Evolutionary conservation across 2,888 invertebrate genomes (phyloP).

Genomic region (Hetaerina titia): DNA sequence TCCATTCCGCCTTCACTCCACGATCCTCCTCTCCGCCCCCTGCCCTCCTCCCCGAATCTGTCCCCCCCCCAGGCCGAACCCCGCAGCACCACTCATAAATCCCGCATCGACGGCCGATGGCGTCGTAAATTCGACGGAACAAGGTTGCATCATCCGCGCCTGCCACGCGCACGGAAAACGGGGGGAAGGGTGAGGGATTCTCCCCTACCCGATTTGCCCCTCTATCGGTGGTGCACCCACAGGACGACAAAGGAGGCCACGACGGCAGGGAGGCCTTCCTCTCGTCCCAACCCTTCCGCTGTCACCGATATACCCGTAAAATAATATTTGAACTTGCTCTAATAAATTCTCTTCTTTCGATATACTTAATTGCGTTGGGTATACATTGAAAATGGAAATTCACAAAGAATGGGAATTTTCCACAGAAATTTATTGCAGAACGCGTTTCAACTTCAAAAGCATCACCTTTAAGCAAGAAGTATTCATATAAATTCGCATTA

Average conservation of each 20-base stretch:
- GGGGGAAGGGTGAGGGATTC: not conserved
- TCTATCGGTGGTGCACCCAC: not conserved
- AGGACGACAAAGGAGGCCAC: not conserved
- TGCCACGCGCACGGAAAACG: not conserved
- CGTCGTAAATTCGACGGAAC: conserved; percentile 24
- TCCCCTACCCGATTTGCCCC: not conserved
- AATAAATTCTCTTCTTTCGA: too few relatives aligned
- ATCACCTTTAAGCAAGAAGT: too few relatives aligned
- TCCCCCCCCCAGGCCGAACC: not conserved
- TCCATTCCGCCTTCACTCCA: too few relatives aligned
- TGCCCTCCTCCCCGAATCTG: not conserved
- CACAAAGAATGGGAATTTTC: too few relatives aligned
- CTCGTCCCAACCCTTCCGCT: not conserved
- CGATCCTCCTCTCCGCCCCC: not conserved
- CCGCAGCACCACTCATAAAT: not conserved
- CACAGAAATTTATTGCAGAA: too few relatives aligned
- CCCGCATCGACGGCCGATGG: not conserved
- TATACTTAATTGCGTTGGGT: too few relatives aligned
- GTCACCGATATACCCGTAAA: not conserved
- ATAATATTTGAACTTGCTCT: too few relatives aligned
- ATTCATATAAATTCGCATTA: too few relatives aligned
- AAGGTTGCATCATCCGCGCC: not conserved
- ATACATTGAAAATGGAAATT: too few relatives aligned
- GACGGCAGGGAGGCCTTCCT: not conserved
- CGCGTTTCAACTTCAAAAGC: too few relatives aligned